These are phyloP conservation scores for Nasonia oneida DNA, from an alignment of 2,888 invertebrate species.

Conservation along the genomic window DNA sequence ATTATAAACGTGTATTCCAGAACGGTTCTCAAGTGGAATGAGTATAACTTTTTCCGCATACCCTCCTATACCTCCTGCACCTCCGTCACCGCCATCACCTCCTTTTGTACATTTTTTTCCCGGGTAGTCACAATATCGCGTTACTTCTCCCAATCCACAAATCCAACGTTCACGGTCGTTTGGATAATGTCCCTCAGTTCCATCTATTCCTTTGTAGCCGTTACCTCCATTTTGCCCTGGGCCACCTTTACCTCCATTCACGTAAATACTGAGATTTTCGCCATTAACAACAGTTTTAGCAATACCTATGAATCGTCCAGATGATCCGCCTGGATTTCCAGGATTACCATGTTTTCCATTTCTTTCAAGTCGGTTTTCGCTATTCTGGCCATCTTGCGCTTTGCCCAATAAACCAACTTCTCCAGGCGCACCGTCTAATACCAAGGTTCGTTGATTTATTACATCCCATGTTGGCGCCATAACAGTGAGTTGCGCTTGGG, in stretches of 20 bases:
- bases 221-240: neutral
- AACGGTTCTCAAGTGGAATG: neutral
- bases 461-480: neutral
- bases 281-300: neutral
- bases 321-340: neutral
- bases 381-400: neutral
- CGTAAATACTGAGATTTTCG: neutral
- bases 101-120: neutral
- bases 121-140: neutral
- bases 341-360: neutral
- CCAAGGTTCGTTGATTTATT: neutral
- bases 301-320: constrained; percentile 9
- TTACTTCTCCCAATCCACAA: neutral
- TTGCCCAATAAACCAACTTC: no score
- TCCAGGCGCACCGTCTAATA: neutral
- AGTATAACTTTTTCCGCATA: neutral
- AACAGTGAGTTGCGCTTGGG: neutral
- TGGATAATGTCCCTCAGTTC: neutral
- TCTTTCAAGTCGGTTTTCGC: neutral
- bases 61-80: neutral
- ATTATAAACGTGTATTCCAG: neutral
- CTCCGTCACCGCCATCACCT: neutral
- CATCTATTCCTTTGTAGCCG: neutral
- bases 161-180: neutral
- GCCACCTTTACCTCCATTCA: constrained; percentile 7